Conservation (phyloP, 1,140 invertebrate species). For the Drosophila insularis region DNA sequence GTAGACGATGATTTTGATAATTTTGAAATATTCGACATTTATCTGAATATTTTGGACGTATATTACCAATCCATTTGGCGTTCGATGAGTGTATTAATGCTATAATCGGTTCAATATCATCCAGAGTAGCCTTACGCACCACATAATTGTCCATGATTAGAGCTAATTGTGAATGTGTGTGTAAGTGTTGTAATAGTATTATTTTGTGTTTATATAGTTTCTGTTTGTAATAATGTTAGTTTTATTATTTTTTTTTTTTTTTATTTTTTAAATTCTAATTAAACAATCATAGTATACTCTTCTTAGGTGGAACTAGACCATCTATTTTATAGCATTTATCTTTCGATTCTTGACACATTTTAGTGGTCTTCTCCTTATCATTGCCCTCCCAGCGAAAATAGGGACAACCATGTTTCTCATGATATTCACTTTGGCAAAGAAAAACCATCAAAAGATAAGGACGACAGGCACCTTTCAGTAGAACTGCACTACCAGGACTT, state of each 20-base stretch:
- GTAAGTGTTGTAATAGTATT: neutral
- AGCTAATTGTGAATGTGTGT: neutral
- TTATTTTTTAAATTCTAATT: conserved; percentile 6
- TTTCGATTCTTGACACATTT: conserved; percentile 25
- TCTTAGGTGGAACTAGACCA: conserved; percentile 28
- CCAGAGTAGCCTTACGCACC: conserved; percentile 34
- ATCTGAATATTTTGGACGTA: conserved; percentile 36
- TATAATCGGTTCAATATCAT: conserved; percentile 23
- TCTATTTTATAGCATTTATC: conserved; percentile 61
- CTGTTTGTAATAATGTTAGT: conserved; percentile 21
- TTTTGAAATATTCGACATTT: conserved; percentile 22
- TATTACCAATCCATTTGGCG: conserved; percentile 56
- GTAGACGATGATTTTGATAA: conserved; percentile 58
- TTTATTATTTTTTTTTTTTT: conserved; percentile 1
- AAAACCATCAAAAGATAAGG: conserved; percentile 60
- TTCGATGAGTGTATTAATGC: conserved; percentile 18
- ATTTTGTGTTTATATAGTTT: neutral
- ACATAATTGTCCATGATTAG: conserved; percentile 21
- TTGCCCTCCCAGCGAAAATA: conserved; percentile 61
- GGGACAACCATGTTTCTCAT: conserved; percentile 59
- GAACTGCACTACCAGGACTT: conserved; percentile 35
- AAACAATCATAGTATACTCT: conserved; percentile 9
- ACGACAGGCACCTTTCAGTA: conserved; percentile 52
- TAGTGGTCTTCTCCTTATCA: conserved; percentile 13
- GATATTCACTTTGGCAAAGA: conserved; percentile 58